Base-by-base conservation (phyloP, 2,888 invertebrate genomes). In the Pterostichus niger region DNA sequence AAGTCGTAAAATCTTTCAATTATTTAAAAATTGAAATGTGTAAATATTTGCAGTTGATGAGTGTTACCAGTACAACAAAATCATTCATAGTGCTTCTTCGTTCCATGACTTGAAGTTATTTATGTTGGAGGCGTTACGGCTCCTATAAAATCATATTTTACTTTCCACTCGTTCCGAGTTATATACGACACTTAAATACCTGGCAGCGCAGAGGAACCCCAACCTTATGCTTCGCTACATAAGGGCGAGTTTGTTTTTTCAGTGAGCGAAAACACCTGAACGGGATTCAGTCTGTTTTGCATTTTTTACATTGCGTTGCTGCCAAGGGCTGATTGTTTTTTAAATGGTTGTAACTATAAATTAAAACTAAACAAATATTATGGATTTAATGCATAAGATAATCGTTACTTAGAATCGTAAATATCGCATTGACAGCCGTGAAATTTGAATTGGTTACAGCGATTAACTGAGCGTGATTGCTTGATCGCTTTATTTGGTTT, bases 121-220 rank as follows among this genome's bases (percentile, higher is more conserved):
- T 75, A 75, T 75, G 52, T 75, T 33, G 75, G 84, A 85, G 87
- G 87, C 87, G 87, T 87, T 83, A 86, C 80, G 71, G 78, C 82
- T 84, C 85, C 84, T 87, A 86, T 87, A 87, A 87, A 87, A 86
- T 86, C 84, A 85, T 86, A 85, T 86, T 87, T 86, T 86, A 85
- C 84, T 84, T 86, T 85, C 84, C 82, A 84, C 84, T 84, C 81
- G 44, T 80, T 59, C 71, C 44, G 71, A 80, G 68, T 71, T 71
- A 71, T 80, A 80, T 54, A 71, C 35, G 68, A 80, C 80, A 80
- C 33, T 80, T 80, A 80, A 68, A 64, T 61, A 49, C 64, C 13
- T 35, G 6, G 9, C 68, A 10, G 3, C 4, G 64, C 40, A 80
- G 2, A 35, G 52, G 6, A 80, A 40, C 9, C 6, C 24, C 35